Percentiles rank a stretch among this genome's conserved stretches.
phyloP scores from a whole-genome alignment of 2,888 invertebrate genomes.

The Campoplex nolae region DNA sequence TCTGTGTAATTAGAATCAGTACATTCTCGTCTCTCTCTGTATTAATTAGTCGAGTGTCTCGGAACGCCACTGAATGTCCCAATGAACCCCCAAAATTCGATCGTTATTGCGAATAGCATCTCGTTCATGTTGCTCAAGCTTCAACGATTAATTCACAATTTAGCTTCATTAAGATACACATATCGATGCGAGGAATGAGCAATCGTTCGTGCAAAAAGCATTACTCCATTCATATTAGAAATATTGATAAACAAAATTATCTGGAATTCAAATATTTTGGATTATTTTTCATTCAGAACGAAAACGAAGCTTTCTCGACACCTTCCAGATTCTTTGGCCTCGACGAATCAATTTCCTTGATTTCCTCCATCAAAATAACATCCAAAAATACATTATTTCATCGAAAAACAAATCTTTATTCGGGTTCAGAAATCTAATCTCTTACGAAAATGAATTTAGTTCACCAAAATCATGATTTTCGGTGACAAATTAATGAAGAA shows the following conservation, averaged over 20 bases:
- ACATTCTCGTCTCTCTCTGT: constrained; percentile 5
- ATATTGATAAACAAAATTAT: too few species aligned
- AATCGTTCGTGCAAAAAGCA: background rate
- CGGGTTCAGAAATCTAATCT: too few species aligned
- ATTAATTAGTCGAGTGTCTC: constrained; percentile 13
- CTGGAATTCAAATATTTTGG: background rate
- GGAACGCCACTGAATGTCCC: background rate
- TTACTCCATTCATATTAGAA: too few species aligned
- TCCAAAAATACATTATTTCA: too few species aligned
- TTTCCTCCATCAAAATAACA: too few species aligned
- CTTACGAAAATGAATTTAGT: too few species aligned
- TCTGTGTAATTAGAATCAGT: constrained; percentile 18
- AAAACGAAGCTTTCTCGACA: too few species aligned
- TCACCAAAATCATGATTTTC: too few species aligned
- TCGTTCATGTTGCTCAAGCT: background rate
- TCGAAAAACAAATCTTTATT: too few species aligned
- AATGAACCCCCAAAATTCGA: constrained; percentile 1
- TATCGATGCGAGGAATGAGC: background rate
- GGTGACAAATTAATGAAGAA: too few species aligned
- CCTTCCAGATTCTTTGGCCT: too few species aligned
- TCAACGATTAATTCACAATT: background rate
- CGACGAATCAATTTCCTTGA: too few species aligned
- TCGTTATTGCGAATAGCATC: constrained; percentile 4
- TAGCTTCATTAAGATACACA: background rate
- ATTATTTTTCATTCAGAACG: background rate